phyloP scores from a whole-genome alignment of 2,888 invertebrate genomes.

The Pegoplata infirma region DNA sequence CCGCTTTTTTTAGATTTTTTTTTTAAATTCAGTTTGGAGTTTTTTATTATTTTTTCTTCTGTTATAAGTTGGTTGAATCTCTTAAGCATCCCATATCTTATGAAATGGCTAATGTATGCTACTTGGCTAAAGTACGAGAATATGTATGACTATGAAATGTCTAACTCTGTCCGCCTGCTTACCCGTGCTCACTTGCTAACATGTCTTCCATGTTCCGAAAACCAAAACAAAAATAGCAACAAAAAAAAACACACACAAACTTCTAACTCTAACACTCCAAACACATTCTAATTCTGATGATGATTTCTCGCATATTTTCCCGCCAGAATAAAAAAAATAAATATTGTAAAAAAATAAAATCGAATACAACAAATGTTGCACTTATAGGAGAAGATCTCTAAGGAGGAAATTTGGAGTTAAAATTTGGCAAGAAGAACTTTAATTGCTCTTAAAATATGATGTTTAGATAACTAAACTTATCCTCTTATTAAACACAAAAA shows the following conservation, averaged over 20 bases:
- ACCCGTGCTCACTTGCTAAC: constrained; percentile 43
- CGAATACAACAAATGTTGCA: constrained; percentile 17
- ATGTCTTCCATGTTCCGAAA: constrained; percentile 62
- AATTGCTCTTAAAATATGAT: too few species aligned
- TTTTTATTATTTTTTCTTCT: constrained; percentile 31
- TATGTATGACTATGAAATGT: constrained; percentile 45
- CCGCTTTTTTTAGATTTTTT: constrained; percentile 48
- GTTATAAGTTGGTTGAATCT: constrained; percentile 44
- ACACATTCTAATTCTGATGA: constrained; percentile 73
- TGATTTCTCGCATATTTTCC: constrained; percentile 63
- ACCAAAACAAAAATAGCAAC: constrained; percentile 66
- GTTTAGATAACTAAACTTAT: too few species aligned
- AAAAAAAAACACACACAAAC: constrained; percentile 39
- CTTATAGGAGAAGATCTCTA: constrained; percentile 18
- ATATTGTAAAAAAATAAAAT: too few species aligned
- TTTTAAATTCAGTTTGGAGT: neutral
- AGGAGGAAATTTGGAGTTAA: neutral
- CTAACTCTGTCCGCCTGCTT: constrained; percentile 58
- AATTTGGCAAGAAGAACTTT: too few species aligned
- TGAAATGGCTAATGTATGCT: constrained; percentile 60
- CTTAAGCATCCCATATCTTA: constrained; percentile 57
- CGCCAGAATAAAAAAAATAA: constrained; percentile 52
- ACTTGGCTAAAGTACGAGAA: constrained; percentile 39
- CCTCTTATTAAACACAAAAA: too few species aligned
- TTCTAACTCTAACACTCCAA: constrained; percentile 48